A percentile compares a stretch with the other conserved stretches of the same genome.
Evolutionary conservation across 2,113 vertebrate species (phyloP).

Genomic region (Tragelaphus buxtoni): DNA sequence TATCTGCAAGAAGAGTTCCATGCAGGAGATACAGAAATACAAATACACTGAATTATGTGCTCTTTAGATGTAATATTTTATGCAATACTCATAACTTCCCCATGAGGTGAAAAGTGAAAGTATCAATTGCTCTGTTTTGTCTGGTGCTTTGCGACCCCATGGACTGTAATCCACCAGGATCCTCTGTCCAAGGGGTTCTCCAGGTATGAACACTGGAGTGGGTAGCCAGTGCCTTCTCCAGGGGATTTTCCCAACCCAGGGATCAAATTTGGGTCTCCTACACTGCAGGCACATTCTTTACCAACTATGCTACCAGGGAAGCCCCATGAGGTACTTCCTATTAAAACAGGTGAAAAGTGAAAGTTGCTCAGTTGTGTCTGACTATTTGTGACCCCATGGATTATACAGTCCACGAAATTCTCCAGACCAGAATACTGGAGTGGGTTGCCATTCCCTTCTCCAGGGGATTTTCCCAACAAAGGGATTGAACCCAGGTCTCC

Average conservation of each 20-base stretch:
- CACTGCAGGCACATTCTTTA: background rate
- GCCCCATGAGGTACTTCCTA: background rate
- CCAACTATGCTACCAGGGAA: background rate
- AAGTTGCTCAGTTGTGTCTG: background rate
- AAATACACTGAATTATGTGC: background rate
- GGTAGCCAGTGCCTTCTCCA: background rate
- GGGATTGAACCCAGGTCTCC: accelerated
- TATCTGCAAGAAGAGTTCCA: background rate
- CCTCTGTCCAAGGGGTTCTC: background rate
- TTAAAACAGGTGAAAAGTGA: background rate
- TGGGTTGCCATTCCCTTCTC: background rate
- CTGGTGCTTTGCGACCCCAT: background rate
- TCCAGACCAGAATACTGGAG: background rate
- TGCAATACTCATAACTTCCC: background rate
- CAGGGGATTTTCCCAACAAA: background rate
- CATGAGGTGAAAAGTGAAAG: background rate
- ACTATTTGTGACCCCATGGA: background rate
- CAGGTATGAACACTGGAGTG: background rate
- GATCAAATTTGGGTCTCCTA: background rate
- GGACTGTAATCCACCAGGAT: background rate
- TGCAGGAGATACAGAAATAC: background rate
- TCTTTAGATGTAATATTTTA: background rate
- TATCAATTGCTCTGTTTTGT: background rate
- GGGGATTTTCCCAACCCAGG: background rate
- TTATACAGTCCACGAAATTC: background rate